A percentile compares a stretch with the other conserved stretches of the same genome.
Conservation (phyloP, 2,888 invertebrate species). For the Sphinx pinastri region DNA sequence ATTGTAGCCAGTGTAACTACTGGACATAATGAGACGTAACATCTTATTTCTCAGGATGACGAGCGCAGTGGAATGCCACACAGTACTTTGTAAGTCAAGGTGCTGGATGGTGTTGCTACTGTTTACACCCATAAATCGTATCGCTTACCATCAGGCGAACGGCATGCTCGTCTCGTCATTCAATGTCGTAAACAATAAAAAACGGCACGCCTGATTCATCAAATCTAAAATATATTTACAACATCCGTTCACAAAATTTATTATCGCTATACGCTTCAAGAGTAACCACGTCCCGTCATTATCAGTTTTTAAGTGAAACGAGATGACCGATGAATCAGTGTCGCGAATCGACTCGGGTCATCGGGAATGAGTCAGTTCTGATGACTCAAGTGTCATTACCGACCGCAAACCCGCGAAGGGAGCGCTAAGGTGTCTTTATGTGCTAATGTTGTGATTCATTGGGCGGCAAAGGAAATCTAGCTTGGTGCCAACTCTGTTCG, state of each 20-base stretch:
- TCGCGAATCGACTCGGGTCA: constrained; percentile 33
- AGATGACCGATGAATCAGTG: constrained; percentile 36
- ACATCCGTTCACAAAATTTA: background rate
- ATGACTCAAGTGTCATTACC: constrained; percentile 38
- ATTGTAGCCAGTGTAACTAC: no score
- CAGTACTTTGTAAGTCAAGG: no score
- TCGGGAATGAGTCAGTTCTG: constrained; percentile 35
- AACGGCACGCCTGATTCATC: background rate
- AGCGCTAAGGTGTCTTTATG: constrained; percentile 40
- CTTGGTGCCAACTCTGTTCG: constrained; percentile 2
- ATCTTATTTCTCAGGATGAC: no score
- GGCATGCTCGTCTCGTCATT: no score
- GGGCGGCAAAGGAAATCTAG: constrained; percentile 17
- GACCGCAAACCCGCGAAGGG: constrained; percentile 31
- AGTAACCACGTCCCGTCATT: background rate
- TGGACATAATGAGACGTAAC: no score
- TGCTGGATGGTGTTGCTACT: no score
- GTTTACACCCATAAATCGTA: no score
- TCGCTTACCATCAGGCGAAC: no score
- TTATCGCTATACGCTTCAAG: constrained; percentile 7
- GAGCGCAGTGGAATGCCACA: no score
- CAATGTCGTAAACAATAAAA: no score
- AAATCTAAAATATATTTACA: background rate
- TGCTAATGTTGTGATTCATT: constrained; percentile 49
- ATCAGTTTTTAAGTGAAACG: constrained; percentile 27